Conservation (phyloP, 2,113 vertebrate species). For the Excalfactoria chinensis region DNA sequence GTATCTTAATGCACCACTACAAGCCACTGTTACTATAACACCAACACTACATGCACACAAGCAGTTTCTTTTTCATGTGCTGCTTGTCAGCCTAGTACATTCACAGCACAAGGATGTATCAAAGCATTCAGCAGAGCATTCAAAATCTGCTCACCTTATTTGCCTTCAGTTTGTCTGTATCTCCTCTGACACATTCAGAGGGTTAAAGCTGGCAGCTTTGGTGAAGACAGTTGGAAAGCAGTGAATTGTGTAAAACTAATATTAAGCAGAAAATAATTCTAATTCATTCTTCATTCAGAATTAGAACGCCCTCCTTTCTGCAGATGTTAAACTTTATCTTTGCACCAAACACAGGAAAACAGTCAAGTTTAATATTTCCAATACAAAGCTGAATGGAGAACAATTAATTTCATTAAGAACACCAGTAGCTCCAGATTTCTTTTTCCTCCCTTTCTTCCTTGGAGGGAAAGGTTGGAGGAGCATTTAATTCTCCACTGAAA, state of each 20-base stretch:
- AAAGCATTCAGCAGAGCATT: background rate
- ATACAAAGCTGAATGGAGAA: background rate
- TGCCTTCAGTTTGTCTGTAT: background rate
- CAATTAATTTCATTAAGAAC: background rate
- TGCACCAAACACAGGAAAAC: background rate
- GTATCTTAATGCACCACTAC: background rate
- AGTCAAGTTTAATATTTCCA: background rate
- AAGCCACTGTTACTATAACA: background rate
- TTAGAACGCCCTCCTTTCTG: background rate
- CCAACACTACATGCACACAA: background rate
- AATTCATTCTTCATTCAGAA: background rate
- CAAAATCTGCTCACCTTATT: background rate
- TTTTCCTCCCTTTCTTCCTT: background rate
- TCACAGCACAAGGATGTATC: background rate
- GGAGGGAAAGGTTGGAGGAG: background rate
- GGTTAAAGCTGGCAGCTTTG: background rate
- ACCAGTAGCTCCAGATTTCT: background rate
- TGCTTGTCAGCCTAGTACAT: background rate
- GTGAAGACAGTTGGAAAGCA: background rate
- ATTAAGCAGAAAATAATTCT: background rate
- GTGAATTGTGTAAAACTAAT: background rate
- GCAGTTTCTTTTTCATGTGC: background rate
- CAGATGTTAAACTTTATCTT: background rate
- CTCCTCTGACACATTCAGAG: background rate
- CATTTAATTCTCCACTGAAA: background rate